Evolutionary conservation across 2,797 vertebrate species (phyloP).

Genomic region (Cetoscarus ocellatus): DNA sequence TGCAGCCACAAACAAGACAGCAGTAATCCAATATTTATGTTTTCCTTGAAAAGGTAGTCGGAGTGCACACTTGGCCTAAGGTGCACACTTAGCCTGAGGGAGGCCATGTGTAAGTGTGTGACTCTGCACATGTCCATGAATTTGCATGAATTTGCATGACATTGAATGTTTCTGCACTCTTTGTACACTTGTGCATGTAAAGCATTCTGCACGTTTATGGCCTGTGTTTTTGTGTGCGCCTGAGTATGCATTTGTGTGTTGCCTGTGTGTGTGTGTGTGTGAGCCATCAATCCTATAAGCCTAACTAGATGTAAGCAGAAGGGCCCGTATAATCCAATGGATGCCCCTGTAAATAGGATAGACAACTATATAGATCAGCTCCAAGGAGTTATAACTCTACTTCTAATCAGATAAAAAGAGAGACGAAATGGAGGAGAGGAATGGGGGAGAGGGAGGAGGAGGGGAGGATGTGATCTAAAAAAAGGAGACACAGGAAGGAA

Average conservation of each 20-base stretch:
- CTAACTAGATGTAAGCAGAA: slow-evolving; percentile 60
- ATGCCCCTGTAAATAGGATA: slow-evolving; percentile 62
- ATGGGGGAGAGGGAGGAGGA: neutral
- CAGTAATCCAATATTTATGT: slow-evolving; percentile 12
- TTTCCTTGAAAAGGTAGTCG: neutral
- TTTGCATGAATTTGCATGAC: neutral
- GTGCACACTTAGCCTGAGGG: slow-evolving; percentile 6
- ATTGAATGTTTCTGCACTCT: neutral
- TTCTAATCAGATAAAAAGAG: slow-evolving; percentile 67
- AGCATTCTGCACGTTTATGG: neutral
- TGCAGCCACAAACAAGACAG: neutral
- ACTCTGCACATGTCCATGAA: neutral
- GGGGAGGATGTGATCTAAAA: slow-evolving; percentile 5
- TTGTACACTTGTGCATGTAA: neutral
- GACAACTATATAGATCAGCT: slow-evolving; percentile 67
- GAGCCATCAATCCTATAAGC: slow-evolving; percentile 51
- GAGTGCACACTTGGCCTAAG: neutral
- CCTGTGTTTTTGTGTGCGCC: neutral
- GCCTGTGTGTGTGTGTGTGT: slow-evolving; percentile 5
- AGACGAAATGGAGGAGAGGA: slow-evolving; percentile 4
- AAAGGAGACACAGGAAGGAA: neutral
- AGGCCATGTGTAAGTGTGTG: neutral
- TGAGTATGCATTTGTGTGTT: slow-evolving; percentile 16
- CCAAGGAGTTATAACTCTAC: slow-evolving; percentile 61
- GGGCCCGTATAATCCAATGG: slow-evolving; percentile 58